Percentiles rank a stretch among this genome's conserved stretches.
phyloP scores from a whole-genome alignment of 2,888 invertebrate genomes.

The Gymnoscelis rufifasciata region DNA sequence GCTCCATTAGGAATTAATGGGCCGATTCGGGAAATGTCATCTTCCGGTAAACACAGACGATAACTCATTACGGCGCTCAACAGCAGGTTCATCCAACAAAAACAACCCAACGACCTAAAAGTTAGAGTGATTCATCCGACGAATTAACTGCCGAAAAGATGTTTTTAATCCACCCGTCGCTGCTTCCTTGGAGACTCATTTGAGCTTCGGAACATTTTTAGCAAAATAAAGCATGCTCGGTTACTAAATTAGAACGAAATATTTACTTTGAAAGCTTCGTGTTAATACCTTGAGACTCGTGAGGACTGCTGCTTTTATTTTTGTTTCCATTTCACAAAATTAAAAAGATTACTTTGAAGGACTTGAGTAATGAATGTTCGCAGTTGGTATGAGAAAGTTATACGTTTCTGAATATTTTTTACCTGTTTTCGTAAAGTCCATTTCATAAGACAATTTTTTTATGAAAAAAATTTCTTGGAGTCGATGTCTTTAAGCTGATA shows the following conservation, averaged over 20 bases:
- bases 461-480: too few relatives aligned
- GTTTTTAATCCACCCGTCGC: constrained; percentile 40
- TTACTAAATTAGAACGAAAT: constrained; percentile 35
- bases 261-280: constrained; percentile 18
- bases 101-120: constrained; percentile 47
- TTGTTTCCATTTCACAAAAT: constrained; percentile 14
- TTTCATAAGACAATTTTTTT: too few relatives aligned
- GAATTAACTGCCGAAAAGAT: constrained; percentile 57
- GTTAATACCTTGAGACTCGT: constrained; percentile 23
- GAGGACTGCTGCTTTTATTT: constrained; percentile 13
- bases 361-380: constrained; percentile 12
- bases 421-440: too few relatives aligned
- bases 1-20: constrained; percentile 77
- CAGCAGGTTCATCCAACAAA: constrained; percentile 34
- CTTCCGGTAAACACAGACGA: constrained; percentile 68
- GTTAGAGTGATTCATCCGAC: constrained; percentile 58
- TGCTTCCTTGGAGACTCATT: constrained; percentile 26
- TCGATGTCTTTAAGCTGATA: too few relatives aligned
- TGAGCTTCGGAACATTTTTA: constrained; percentile 33
- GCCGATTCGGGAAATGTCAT: constrained; percentile 75
- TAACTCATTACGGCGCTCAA: constrained; percentile 57
- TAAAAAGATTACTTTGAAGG: constrained; percentile 15
- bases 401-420: neutral
- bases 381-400: neutral
- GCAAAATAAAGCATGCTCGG: constrained; percentile 32